phyloP scores from a whole-genome alignment of 2,113 vertebrate genomes.

The Himantopus leucocephalus region DNA sequence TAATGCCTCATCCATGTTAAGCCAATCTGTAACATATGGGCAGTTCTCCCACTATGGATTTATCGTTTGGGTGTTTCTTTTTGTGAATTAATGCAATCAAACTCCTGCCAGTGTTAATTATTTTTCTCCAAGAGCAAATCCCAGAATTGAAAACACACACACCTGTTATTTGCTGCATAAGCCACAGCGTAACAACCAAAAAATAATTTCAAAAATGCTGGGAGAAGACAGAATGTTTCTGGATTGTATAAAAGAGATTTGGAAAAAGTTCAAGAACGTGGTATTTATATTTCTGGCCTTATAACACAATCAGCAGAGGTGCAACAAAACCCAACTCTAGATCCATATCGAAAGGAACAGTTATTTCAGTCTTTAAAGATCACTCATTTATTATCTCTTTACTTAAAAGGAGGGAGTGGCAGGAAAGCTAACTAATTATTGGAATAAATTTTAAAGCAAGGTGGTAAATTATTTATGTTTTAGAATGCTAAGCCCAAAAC shows the following conservation, averaged over 20 bases:
- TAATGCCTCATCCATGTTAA: slow-evolving; percentile 81
- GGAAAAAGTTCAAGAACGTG: not conserved
- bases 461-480: not conserved
- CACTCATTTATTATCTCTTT: not conserved
- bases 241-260: not conserved
- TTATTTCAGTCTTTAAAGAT: not conserved
- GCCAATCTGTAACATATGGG: slow-evolving; percentile 83
- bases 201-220: not conserved
- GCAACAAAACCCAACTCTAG: not conserved
- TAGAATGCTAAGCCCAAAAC: not conserved
- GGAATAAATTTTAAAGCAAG: not conserved
- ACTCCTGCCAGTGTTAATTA: slow-evolving; percentile 78
- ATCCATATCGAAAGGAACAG: not conserved
- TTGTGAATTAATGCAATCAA: slow-evolving; percentile 78
- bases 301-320: not conserved
- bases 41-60: slow-evolving; percentile 76
- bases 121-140: slow-evolving; percentile 77
- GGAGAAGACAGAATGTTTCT: not conserved
- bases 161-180: slow-evolving; percentile 66
- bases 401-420: not conserved
- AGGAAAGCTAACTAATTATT: not conserved
- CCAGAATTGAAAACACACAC: slow-evolving; percentile 69
- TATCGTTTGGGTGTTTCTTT: slow-evolving; percentile 76
- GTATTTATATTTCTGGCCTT: not conserved
- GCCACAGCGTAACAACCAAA: not conserved